Conservation (phyloP, 2,888 invertebrate genomes). For the Clanis bilineata region DNA sequence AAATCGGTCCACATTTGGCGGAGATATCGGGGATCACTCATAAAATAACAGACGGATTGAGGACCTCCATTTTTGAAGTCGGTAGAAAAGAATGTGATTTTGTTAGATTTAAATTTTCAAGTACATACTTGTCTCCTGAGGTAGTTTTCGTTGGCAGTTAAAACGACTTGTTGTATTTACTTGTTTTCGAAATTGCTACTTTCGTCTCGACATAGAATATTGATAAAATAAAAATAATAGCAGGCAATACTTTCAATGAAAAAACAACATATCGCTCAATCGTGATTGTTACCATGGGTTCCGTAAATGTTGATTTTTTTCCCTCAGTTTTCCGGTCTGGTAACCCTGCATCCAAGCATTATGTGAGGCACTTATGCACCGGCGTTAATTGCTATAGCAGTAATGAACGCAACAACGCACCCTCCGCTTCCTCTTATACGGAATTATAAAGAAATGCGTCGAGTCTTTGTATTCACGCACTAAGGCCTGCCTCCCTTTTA, state of each 20-base stretch:
- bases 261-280: not conserved
- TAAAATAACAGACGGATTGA: too few species aligned
- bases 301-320: not conserved
- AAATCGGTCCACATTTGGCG: too few species aligned
- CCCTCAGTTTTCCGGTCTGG: not conserved
- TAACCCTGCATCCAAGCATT: slow-evolving; percentile 4
- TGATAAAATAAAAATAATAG: not conserved
- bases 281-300: not conserved
- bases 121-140: too few species aligned
- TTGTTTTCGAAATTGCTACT: too few species aligned
- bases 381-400: slow-evolving; percentile 45
- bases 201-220: not conserved
- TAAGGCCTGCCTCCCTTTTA: slow-evolving; percentile 3
- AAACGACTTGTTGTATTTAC: too few species aligned
- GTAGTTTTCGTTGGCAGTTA: too few species aligned
- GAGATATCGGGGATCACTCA: too few species aligned
- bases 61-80: too few species aligned
- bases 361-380: slow-evolving; percentile 15
- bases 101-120: too few species aligned
- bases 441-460: slow-evolving; percentile 6
- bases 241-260: not conserved
- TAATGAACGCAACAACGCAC: slow-evolving; percentile 33
- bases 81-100: too few species aligned
- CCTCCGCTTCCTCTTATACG: slow-evolving; percentile 11
- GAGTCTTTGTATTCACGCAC: slow-evolving; percentile 5